These are phyloP conservation scores for Bucco capensis DNA, from an alignment of 2,113 vertebrate genomes.

Conservation along the genomic window DNA sequence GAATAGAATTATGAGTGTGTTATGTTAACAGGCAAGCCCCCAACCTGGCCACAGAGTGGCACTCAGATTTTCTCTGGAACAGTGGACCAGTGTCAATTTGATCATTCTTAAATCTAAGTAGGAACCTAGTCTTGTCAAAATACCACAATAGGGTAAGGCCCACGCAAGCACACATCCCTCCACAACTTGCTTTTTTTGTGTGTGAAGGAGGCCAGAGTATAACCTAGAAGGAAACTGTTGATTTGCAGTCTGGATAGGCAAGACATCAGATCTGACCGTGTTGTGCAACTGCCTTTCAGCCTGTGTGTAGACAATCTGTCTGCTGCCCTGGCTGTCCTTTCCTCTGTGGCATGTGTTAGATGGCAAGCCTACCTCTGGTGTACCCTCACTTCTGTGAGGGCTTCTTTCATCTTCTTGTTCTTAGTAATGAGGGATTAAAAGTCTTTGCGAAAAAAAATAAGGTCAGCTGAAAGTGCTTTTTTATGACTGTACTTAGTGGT, in stretches of 20 bases:
- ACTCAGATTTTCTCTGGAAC: neutral
- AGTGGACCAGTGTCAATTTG: neutral
- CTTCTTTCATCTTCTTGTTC: neutral
- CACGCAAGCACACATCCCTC: neutral
- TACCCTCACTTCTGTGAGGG: neutral
- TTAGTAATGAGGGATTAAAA: neutral
- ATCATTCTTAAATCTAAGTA: neutral
- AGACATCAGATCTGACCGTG: neutral
- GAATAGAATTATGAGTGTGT: neutral
- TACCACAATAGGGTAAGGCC: neutral
- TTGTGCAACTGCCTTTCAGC: neutral
- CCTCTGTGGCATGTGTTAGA: neutral
- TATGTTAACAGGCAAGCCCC: too few relatives aligned
- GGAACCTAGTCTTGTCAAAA: neutral
- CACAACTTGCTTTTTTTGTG: neutral
- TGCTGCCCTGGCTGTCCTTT: neutral
- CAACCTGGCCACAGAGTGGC: neutral
- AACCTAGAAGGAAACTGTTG: neutral
- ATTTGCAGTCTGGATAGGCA: neutral
- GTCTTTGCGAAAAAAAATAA: neutral
- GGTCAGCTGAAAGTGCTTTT: neutral
- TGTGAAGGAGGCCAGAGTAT: neutral
- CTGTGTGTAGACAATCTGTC: neutral
- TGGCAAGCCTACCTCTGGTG: fast-evolving
- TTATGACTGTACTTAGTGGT: neutral